Base-by-base conservation (phyloP, 2,888 invertebrate genomes). In the Keiferia lycopersicella region DNA sequence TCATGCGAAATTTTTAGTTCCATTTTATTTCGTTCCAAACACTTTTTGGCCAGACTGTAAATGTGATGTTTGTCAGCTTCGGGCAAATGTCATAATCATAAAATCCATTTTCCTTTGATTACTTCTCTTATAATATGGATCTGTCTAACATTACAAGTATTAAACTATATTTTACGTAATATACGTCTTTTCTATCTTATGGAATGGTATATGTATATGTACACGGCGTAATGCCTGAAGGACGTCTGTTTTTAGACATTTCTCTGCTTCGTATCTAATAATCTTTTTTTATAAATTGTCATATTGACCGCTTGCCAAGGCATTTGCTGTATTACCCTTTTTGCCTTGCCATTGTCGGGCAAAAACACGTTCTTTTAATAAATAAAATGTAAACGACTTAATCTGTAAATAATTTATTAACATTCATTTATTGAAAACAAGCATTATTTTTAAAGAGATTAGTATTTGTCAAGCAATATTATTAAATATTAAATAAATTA, bases 381-480 rank as follows among this genome's bases (percentile, higher is more conserved):
- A 22, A 18, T 1, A 12, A n/a, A 20, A 16, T 45, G 16, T 3
- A 45, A 45, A 45, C 45, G 45, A 16, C 45, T 45, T 16, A 41
- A 45, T 20, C 22, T 51, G 51, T 51, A 51, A 51, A 51, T 51
- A 51, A 51, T 51, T 51, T 51, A 51, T 51, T 51, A 12, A 20
- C 8, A 51, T 51, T 22, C 45, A 22, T 51, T 57, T 34, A 20
- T 26, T 58, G 10, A 58, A n/a, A 58, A 20, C 26, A n/a, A 14
- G 18, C 34, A 30, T 39, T 38, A 67, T 70, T 68, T 67, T 65
- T 67, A 66, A 61, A 51, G 81, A 82, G 81, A 82, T 81, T 81
- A 87, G 88, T 87, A 86, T 86, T 86, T 77, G 77, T 73, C 78
- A 78, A 77, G 75, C 77, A 70, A 71, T 76, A 74, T 75, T 73